These are phyloP conservation scores for Bilobella aurantiaca DNA, from an alignment of 1,140 invertebrate genomes.

Conservation along the genomic window DNA sequence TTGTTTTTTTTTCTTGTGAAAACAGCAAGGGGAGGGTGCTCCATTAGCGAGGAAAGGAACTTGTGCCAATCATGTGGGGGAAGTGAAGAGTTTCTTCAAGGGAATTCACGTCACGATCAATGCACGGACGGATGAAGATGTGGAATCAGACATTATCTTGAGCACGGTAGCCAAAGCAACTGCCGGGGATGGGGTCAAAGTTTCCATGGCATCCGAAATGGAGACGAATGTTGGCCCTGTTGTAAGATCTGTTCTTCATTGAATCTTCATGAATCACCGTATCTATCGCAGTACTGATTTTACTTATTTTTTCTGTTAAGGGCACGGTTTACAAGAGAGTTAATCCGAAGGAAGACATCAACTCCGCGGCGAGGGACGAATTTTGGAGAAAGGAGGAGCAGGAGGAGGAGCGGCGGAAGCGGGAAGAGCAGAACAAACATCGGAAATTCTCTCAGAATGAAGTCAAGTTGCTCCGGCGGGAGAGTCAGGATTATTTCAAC, in stretches of 20 bases:
- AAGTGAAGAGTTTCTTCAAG: slow-evolving; percentile 65
- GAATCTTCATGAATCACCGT: neutral
- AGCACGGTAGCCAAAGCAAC: slow-evolving; percentile 68
- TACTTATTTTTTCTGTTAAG: slow-evolving; percentile 37
- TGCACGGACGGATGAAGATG: slow-evolving; percentile 80
- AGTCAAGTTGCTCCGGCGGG: slow-evolving; percentile 27
- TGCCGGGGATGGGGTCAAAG: slow-evolving; percentile 53
- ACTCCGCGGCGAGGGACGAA: slow-evolving; percentile 68
- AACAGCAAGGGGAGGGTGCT: slow-evolving; percentile 86
- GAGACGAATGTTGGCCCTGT: slow-evolving; percentile 39
- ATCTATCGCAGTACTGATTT: neutral
- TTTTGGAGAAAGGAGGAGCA: slow-evolving; percentile 84
- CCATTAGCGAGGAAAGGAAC: slow-evolving; percentile 78
- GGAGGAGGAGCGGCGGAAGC: slow-evolving; percentile 62
- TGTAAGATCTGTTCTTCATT: slow-evolving; percentile 40
- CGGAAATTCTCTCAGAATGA: slow-evolving; percentile 42
- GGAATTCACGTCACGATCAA: slow-evolving; percentile 80
- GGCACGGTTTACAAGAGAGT: slow-evolving; percentile 53
- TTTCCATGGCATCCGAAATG: slow-evolving; percentile 21
- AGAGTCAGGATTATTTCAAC: slow-evolving; percentile 34
- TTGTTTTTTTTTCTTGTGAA: slow-evolving; percentile 17
- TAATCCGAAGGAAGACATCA: slow-evolving; percentile 63
- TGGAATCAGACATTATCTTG: slow-evolving; percentile 68
- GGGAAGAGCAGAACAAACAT: slow-evolving; percentile 57
- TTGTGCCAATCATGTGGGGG: slow-evolving; percentile 79